Conservation (phyloP, 2,888 invertebrate genomes). For the Nymphalis urticae region DNA sequence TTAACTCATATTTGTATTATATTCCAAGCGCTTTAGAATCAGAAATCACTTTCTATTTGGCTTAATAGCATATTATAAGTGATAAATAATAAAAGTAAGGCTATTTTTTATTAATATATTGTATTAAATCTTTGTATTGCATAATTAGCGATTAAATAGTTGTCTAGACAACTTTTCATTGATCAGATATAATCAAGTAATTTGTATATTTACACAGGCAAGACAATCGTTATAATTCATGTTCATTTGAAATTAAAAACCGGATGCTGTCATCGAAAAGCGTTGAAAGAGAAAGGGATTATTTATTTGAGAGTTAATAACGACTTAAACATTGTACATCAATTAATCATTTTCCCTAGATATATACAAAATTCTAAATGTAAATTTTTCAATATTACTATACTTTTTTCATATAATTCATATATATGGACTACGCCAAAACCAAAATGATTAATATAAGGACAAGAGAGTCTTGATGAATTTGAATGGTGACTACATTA, state of each 20-base stretch:
- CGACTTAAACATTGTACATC: no score
- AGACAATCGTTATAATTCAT: neutral
- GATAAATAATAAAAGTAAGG: slow-evolving; percentile 28
- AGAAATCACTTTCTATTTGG: slow-evolving; percentile 44
- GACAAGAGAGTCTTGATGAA: no score
- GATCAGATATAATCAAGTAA: neutral
- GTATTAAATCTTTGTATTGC: slow-evolving; percentile 1
- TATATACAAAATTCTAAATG: no score
- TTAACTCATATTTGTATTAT: slow-evolving; percentile 34
- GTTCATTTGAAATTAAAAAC: neutral
- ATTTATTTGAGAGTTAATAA: neutral
- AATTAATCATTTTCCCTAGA: no score
- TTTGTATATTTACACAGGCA: slow-evolving; percentile 7
- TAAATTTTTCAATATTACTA: no score
- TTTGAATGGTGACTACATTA: no score
- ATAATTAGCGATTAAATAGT: slow-evolving; percentile 1
- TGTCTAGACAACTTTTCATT: neutral
- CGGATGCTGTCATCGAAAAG: slow-evolving; percentile 6
- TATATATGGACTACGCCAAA: no score
- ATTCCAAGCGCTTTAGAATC: slow-evolving; percentile 35
- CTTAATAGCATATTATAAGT: slow-evolving; percentile 36
- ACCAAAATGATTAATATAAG: no score
- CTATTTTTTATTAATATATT: slow-evolving; percentile 14
- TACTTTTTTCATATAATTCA: no score
- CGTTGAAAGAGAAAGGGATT: neutral